Evolutionary conservation across 2,113 vertebrate species (phyloP), one percentile per base, ranked within the genome.

Genomic region (Ciconia stormi): DNA sequence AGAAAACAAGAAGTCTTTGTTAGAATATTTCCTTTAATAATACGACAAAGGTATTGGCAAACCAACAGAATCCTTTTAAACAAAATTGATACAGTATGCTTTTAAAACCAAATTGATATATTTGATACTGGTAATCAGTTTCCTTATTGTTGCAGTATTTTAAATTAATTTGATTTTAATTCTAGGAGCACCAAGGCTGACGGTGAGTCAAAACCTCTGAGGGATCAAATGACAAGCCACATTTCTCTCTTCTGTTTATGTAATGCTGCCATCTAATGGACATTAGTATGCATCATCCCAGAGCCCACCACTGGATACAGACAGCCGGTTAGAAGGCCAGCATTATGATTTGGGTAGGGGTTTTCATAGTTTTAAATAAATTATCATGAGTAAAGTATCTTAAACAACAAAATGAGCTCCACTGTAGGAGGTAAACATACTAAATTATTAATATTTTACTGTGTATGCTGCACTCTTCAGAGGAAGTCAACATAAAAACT

Each of bases 241-340:
- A 38, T 58, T 36, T 80, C 40, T 74, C 17, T 29, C 16, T 56
- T 46, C n/a, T 55, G 29, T 15, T 80, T 87, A 73, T 36, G 17
- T 56, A 92, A 85, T 47, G 42, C 82, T 97, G 96, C 95, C 96
- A 96, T 55, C 96, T 96, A 93, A 80, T 40, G 95, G 91, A 19
- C 30, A 58, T 7, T 38, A 12, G 10, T 6, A 6, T 34, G 12
- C 21, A 22, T 14, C 34, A 67, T 18, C 61, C 36, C 49, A 71
- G 47, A 40, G 20, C 23, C 47, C 71, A 79, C 0, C 36, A 13
- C 55, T 46, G 50, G n/a, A 44, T 32, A 42, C 8, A 73, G 16
- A 62, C 14, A 50, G 55, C 52, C 44, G 13, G 36, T 38, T 30
- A 53, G 59, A 32, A 32, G 7, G 65, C 11, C 9, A 63, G 36